Conservation (phyloP, 2,113 vertebrate genomes). For the Nycticebus coucang region DNA sequence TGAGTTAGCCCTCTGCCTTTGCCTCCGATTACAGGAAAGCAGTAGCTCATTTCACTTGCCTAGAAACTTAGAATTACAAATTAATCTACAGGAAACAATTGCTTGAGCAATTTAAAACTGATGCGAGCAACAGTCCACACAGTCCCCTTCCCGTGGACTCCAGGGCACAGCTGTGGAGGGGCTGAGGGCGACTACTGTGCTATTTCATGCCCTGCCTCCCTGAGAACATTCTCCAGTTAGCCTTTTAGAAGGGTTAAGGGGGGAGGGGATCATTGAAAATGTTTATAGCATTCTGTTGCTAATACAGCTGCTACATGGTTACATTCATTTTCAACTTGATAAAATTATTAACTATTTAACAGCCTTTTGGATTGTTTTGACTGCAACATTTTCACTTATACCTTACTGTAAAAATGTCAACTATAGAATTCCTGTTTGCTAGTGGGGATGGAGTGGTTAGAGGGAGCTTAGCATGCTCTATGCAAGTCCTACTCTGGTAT, state of each 20-base stretch:
- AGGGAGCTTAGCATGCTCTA: background rate
- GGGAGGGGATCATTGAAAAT: constrained; percentile 75
- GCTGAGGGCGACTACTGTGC: background rate
- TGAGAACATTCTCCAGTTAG: background rate
- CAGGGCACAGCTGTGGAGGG: background rate
- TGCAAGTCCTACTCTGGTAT: background rate
- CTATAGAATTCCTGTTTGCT: background rate
- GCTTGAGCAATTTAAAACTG: constrained; percentile 76
- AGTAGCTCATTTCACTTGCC: constrained; percentile 73
- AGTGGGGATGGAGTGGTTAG: background rate
- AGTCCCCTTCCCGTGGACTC: background rate
- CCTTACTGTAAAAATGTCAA: constrained; percentile 60
- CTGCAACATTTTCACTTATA: constrained; percentile 72
- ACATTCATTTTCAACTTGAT: constrained; percentile 49
- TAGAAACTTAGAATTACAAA: constrained; percentile 81
- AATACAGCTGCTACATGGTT: background rate
- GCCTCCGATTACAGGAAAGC: constrained; percentile 72
- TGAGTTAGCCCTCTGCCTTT: background rate
- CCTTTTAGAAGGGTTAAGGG: constrained; percentile 69
- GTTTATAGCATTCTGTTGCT: constrained; percentile 51
- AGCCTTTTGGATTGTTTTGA: constrained; percentile 74
- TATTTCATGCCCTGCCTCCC: background rate
- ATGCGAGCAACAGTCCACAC: constrained; percentile 15
- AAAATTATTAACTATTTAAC: constrained; percentile 80
- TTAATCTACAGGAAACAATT: constrained; percentile 85